Base-by-base conservation (phyloP, 2,113 vertebrate genomes). In the Nibea albiflora region DNA sequence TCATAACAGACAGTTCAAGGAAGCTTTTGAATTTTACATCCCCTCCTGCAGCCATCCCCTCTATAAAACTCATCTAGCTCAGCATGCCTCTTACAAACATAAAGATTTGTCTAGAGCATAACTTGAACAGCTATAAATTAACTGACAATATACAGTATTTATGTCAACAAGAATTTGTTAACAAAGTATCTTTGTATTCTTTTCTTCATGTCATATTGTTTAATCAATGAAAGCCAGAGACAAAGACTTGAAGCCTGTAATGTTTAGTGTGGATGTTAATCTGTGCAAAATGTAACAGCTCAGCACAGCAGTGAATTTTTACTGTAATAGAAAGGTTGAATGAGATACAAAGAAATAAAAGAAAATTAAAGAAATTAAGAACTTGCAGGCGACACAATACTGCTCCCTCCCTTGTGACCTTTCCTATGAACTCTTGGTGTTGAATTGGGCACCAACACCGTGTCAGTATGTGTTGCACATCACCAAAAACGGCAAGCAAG, bases 11-110 rank as follows among this genome's bases (percentile, higher is more conserved):
- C 35, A 50, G 28, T 26, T 52, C 6, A 44, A 16, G n/a, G 26
- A 52, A 70, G 20, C 2, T 22, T 84, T 58, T 73, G 22, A 19
- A 52, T 26, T 68, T 26, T 17, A 60, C 11, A 42, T 63, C 53
- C 28, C 44, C 16, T 42, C 57, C 44, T 68, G 19, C 52, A 70
- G 42, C 42, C 26, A 22, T 65, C 2, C 50, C 31, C 31, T 42
- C 26, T 26, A 22, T 58, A 57, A 64, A 44, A 15, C 28, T 5
- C 24, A 17, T 66, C 17, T 31, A 65, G 15, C 61, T 39, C 53
- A 66, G 47, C 11, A 1, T 66, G 24, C 4, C 20, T 16, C 20
- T 11, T 49, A 10, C 17, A 31, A n/a, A 17, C 42, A 49, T 14
- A 54, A 31, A 54, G 4, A 61, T 39, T 35, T 57, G 10, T 22